A percentile compares a stretch with the other conserved stretches of the same genome.
phyloP scores from a whole-genome alignment of 1,140 invertebrate genomes.

The Coelopa frigida region DNA sequence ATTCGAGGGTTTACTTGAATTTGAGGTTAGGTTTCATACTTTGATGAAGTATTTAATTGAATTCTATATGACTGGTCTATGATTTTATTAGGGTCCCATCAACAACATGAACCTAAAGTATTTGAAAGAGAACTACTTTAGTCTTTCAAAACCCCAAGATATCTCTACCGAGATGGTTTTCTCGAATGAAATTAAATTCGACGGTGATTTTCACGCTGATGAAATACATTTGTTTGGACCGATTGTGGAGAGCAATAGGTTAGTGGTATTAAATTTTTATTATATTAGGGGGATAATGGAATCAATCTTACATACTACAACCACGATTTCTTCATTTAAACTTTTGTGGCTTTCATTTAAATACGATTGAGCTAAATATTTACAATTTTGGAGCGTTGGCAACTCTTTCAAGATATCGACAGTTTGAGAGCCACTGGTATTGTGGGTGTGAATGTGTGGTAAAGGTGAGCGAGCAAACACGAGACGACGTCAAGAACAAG shows the following conservation, averaged over 20 bases:
- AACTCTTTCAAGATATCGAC: too few species aligned
- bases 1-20: conserved; percentile 31
- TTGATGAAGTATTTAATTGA: background rate
- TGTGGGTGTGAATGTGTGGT: too few species aligned
- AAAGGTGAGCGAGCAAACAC: background rate
- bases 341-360: too few species aligned
- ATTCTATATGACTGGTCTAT: background rate
- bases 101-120: conserved; percentile 27
- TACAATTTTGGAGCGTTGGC: too few species aligned
- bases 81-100: conserved; percentile 23
- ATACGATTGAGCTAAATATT: too few species aligned
- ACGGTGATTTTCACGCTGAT: conserved; percentile 15
- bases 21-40: conserved; percentile 20
- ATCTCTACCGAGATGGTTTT: conserved; percentile 10
- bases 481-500: background rate
- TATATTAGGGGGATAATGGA: too few species aligned
- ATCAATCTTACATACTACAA: too few species aligned
- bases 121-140: conserved; percentile 30
- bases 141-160: conserved; percentile 16
- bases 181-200: conserved; percentile 21
- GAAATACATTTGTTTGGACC: conserved; percentile 21
- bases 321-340: too few species aligned
- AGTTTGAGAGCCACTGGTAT: conserved; percentile 6
- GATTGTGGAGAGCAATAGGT: conserved; percentile 26
- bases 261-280: conserved; percentile 16